Evolutionary conservation across 2,888 invertebrate species (phyloP).

Genomic region (Colostygia pectinataria): DNA sequence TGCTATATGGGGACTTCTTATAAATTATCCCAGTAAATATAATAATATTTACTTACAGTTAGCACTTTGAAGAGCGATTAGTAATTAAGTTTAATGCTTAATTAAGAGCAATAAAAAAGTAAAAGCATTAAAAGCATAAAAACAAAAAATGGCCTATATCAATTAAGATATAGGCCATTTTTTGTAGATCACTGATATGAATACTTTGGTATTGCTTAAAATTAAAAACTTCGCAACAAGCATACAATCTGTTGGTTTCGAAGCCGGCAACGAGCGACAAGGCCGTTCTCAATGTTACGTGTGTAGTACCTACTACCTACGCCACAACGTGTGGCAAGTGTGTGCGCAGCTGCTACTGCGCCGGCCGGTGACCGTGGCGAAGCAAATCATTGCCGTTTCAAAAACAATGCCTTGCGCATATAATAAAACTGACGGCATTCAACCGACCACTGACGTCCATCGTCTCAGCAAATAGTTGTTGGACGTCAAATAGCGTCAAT

Average conservation of each 20-base stretch:
- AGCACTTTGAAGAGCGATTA: background rate
- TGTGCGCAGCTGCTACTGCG: constrained; percentile 52
- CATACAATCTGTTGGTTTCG: constrained; percentile 38
- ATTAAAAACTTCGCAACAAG: constrained; percentile 40
- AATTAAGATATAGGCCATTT: too few species aligned
- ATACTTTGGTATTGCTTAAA: background rate
- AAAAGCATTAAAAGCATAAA: too few species aligned
- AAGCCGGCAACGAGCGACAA: constrained; percentile 64
- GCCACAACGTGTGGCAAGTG: constrained; percentile 37
- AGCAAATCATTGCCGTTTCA: constrained; percentile 42
- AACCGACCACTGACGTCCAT: constrained; percentile 8
- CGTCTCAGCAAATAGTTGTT: too few species aligned
- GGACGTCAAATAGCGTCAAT: too few species aligned
- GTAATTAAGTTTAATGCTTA: background rate
- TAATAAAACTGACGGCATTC: constrained; percentile 1
- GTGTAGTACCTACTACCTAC: constrained; percentile 43
- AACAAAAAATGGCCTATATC: too few species aligned
- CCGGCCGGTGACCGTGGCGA: constrained; percentile 47
- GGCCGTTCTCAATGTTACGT: constrained; percentile 72
- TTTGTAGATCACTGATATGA: background rate
- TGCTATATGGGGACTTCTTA: constrained; percentile 9
- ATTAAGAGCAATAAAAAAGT: background rate
- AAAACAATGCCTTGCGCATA: constrained; percentile 34
- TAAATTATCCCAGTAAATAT: background rate
- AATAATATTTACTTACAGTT: background rate